Evolutionary conservation across 2,888 invertebrate species (phyloP).

Genomic region (Noctua janthina): DNA sequence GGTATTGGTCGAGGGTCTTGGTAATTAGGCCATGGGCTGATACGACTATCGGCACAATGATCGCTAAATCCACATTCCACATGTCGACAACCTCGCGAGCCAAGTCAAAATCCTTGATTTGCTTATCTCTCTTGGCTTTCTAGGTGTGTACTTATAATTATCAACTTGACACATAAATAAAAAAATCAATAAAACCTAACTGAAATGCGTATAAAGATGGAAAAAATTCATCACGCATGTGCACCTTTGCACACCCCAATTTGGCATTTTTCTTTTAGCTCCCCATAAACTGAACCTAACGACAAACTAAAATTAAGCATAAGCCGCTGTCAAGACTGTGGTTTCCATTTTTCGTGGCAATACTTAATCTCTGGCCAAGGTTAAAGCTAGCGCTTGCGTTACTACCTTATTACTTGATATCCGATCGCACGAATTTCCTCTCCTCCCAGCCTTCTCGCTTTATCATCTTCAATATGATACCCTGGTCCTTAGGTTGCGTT

Average conservation of each 20-base stretch:
- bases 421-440: constrained; percentile 31
- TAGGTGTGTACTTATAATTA: too few species aligned
- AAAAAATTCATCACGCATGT: not conserved
- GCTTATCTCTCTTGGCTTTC: too few species aligned
- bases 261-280: not conserved
- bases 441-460: constrained; percentile 59
- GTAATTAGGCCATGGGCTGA: too few species aligned
- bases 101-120: too few species aligned
- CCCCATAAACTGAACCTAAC: not conserved
- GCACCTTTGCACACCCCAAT: not conserved
- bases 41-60: too few species aligned
- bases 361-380: not conserved
- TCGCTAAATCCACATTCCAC: too few species aligned
- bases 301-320: not conserved
- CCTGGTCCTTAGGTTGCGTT: constrained; percentile 40
- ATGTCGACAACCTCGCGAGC: too few species aligned
- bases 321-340: not conserved
- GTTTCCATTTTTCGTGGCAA: not conserved
- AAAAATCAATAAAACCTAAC: not conserved
- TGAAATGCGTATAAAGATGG: not conserved
- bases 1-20: too few species aligned
- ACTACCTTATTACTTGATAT: not conserved
- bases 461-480: constrained; percentile 55
- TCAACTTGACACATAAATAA: not conserved
- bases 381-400: not conserved